Evolutionary conservation across 2,113 vertebrate species (phyloP).

Genomic region (Epinephelus cyanopodus): DNA sequence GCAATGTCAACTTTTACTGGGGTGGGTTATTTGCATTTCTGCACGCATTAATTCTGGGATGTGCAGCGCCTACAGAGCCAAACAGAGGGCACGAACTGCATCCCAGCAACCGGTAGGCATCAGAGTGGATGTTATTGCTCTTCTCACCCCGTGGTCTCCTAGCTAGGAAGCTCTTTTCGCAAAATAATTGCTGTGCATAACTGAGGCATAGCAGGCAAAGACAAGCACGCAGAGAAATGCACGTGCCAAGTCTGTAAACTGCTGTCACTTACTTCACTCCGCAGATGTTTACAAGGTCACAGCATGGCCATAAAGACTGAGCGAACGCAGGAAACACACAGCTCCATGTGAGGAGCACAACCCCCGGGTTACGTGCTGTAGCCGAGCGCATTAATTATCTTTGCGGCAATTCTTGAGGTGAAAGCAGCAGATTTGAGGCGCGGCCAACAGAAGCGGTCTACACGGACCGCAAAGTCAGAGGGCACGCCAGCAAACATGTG

Average conservation of each 20-base stretch:
- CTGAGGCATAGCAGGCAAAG: slow-evolving; percentile 45
- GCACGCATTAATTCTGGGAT: slow-evolving; percentile 72
- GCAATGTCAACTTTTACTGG: slow-evolving; percentile 90
- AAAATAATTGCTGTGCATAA: slow-evolving; percentile 49
- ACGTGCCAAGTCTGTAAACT: slow-evolving; percentile 35
- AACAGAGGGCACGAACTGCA: slow-evolving; percentile 48
- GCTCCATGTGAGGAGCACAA: slow-evolving; percentile 39
- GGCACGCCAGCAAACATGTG: slow-evolving; percentile 72
- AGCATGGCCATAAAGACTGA: slow-evolving; percentile 49
- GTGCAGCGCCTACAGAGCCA: slow-evolving; percentile 59
- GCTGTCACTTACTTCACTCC: slow-evolving; percentile 52
- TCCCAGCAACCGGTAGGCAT: slow-evolving; percentile 49
- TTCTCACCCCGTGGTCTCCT: slow-evolving; percentile 30
- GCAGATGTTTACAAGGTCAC: slow-evolving; percentile 78
- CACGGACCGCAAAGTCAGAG: slow-evolving; percentile 68
- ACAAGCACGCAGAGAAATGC: slow-evolving; percentile 40
- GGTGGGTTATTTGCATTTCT: slow-evolving; percentile 82
- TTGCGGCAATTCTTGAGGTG: slow-evolving; percentile 66
- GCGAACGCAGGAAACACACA: slow-evolving; percentile 14
- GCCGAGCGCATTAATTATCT: slow-evolving; percentile 74
- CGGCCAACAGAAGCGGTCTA: slow-evolving; percentile 63
- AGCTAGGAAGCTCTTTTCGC: slow-evolving; percentile 36
- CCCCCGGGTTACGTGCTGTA: slow-evolving; percentile 38
- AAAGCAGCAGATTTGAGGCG: slow-evolving; percentile 64
- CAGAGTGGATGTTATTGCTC: slow-evolving; percentile 37